phyloP scores from a whole-genome alignment of 2,888 invertebrate species.

The Meloe dianella region DNA sequence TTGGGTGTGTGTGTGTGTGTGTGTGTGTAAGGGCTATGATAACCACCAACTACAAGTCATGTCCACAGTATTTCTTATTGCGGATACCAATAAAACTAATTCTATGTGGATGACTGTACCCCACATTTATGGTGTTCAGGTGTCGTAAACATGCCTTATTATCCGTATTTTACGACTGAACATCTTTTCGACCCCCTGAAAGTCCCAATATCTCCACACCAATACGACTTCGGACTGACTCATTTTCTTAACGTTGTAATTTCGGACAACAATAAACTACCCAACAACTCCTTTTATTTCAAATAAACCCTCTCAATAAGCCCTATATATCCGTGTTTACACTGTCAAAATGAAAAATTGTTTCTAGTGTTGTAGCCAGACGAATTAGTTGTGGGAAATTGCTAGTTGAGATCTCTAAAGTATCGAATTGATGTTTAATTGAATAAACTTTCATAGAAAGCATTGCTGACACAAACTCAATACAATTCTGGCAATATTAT shows the following conservation, averaged over 20 bases:
- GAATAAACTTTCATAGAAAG: neutral
- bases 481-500: neutral
- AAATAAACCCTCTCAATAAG: slow-evolving; percentile 40
- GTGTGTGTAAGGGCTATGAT: too few species aligned
- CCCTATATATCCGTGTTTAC: slow-evolving; percentile 23
- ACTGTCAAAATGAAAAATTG: slow-evolving; percentile 19
- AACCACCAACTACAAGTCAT: neutral
- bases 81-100: slow-evolving; percentile 33
- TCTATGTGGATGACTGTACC: slow-evolving; percentile 49
- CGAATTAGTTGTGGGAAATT: neutral
- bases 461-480: neutral
- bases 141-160: slow-evolving; percentile 58
- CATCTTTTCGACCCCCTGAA: slow-evolving; percentile 36
- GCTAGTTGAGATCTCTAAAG: neutral
- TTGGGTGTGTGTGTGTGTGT: slow-evolving; percentile 13
- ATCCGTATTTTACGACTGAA: slow-evolving; percentile 54
- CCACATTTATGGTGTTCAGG: slow-evolving; percentile 54
- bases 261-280: slow-evolving; percentile 51
- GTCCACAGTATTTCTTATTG: slow-evolving; percentile 10
- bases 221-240: slow-evolving; percentile 25
- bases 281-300: slow-evolving; percentile 44
- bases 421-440: neutral
- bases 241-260: slow-evolving; percentile 50
- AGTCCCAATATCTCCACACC: slow-evolving; percentile 21
- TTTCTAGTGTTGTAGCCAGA: neutral